Evolutionary conservation across 2,888 invertebrate genomes (phyloP).

Genomic region (Meteorus cinctellus): DNA sequence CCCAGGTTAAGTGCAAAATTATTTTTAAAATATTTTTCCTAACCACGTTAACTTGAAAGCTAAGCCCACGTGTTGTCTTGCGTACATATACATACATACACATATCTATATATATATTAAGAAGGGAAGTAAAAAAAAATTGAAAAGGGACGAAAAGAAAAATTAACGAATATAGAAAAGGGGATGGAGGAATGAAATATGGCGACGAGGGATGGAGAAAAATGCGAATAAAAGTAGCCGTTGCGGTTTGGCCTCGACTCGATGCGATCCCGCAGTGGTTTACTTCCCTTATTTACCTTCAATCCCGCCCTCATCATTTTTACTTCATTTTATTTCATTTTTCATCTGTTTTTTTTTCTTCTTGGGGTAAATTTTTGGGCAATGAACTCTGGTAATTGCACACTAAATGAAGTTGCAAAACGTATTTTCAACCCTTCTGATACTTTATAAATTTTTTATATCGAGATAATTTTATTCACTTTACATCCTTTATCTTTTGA

Average conservation of each 20-base stretch:
- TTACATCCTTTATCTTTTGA: neutral
- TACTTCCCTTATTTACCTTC: slow-evolving; percentile 45
- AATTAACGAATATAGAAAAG: slow-evolving; percentile 6
- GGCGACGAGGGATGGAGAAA: slow-evolving; percentile 57
- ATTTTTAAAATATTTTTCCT: slow-evolving; percentile 71
- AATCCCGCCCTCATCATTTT: slow-evolving; percentile 43
- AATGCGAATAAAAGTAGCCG: slow-evolving; percentile 60
- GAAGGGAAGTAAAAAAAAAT: slow-evolving; percentile 32
- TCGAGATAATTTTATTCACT: neutral
- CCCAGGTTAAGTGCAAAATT: slow-evolving; percentile 67
- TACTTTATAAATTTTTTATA: slow-evolving; percentile 11
- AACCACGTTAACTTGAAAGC: slow-evolving; percentile 69
- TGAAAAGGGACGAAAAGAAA: slow-evolving; percentile 26
- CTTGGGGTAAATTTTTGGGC: slow-evolving; percentile 36
- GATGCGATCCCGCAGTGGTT: slow-evolving; percentile 54
- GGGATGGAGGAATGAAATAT: slow-evolving; percentile 20
- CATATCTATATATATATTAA: slow-evolving; percentile 25
- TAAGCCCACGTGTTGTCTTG: slow-evolving; percentile 57
- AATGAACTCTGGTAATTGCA: slow-evolving; percentile 32
- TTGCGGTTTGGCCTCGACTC: slow-evolving; percentile 62
- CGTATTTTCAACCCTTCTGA: slow-evolving; percentile 11
- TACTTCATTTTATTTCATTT: slow-evolving; percentile 26
- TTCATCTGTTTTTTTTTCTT: neutral
- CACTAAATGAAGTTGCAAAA: slow-evolving; percentile 5
- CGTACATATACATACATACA: neutral